Conservation (phyloP, 2,888 invertebrate species). For the Pyrrhosoma nymphula region DNA sequence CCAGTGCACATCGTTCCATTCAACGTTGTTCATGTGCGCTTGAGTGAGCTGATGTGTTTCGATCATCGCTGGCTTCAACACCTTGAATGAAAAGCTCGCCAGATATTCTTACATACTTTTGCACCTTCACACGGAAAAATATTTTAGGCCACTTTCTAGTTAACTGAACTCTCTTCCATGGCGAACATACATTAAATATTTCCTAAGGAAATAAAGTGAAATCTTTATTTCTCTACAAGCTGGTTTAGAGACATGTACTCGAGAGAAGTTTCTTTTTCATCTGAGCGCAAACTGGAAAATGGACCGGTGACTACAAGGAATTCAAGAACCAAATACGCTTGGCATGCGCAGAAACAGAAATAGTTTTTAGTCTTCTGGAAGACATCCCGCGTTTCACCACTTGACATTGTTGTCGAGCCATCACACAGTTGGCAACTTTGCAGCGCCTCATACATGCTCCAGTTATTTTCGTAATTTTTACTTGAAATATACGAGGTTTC, state of each 20-base stretch:
- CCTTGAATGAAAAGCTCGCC: too few relatives aligned
- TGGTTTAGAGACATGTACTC: neutral
- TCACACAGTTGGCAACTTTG: conserved; percentile 32
- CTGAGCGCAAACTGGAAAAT: neutral
- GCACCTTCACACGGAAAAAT: too few relatives aligned
- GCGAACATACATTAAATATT: neutral
- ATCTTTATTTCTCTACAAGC: neutral
- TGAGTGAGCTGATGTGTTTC: too few relatives aligned
- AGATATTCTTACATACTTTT: too few relatives aligned
- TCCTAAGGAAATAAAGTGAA: neutral
- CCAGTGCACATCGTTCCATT: too few relatives aligned
- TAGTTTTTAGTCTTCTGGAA: conserved; percentile 60
- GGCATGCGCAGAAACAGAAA: conserved; percentile 42
- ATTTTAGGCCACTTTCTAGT: too few relatives aligned
- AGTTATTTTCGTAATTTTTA: conserved; percentile 55
- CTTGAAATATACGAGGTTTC: conserved; percentile 13
- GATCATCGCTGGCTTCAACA: too few relatives aligned
- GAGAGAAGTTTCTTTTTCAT: neutral
- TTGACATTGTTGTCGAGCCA: conserved; percentile 55
- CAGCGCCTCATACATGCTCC: neutral
- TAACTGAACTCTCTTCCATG: too few relatives aligned
- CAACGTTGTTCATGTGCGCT: too few relatives aligned
- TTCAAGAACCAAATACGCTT: neutral
- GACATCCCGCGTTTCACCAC: conserved; percentile 54
- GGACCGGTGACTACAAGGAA: neutral